Conservation (phyloP, 2,113 vertebrate genomes). For the Halcyon malimbica region DNA sequence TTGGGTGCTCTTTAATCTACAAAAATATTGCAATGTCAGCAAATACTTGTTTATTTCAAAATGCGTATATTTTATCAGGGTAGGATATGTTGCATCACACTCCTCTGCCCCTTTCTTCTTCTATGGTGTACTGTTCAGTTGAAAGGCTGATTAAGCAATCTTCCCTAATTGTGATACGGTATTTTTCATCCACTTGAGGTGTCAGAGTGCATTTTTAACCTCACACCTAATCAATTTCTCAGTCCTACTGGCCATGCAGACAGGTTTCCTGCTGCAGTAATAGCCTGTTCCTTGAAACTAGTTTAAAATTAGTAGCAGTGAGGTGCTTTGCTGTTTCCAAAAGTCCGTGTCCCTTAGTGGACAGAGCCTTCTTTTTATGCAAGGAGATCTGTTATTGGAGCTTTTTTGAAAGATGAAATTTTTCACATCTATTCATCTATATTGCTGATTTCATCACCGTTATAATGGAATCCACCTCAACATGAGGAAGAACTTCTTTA, state of each 20-base stretch:
- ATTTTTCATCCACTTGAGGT: not conserved
- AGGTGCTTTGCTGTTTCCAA: not conserved
- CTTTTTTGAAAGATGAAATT: not conserved
- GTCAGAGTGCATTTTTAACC: conserved; percentile 6
- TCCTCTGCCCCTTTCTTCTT: not conserved
- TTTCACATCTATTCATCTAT: not conserved
- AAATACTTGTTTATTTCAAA: not conserved
- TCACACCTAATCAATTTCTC: conserved; percentile 12
- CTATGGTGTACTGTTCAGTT: not conserved
- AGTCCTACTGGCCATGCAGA: not conserved
- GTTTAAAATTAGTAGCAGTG: not conserved
- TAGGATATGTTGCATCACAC: not conserved
- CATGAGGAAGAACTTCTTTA: too few relatives aligned
- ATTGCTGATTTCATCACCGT: not conserved
- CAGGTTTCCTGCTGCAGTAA: not conserved
- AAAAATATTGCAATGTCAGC: not conserved
- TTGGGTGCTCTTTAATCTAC: not conserved
- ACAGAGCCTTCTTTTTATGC: not conserved
- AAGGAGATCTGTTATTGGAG: not conserved
- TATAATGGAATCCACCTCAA: not conserved
- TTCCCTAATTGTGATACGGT: not conserved
- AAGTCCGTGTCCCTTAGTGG: not conserved
- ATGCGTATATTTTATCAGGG: not conserved
- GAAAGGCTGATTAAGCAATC: not conserved
- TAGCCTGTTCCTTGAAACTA: not conserved